These are phyloP conservation scores for Tetrax tetrax DNA, from an alignment of 2,113 vertebrate genomes.

Conservation along the genomic window DNA sequence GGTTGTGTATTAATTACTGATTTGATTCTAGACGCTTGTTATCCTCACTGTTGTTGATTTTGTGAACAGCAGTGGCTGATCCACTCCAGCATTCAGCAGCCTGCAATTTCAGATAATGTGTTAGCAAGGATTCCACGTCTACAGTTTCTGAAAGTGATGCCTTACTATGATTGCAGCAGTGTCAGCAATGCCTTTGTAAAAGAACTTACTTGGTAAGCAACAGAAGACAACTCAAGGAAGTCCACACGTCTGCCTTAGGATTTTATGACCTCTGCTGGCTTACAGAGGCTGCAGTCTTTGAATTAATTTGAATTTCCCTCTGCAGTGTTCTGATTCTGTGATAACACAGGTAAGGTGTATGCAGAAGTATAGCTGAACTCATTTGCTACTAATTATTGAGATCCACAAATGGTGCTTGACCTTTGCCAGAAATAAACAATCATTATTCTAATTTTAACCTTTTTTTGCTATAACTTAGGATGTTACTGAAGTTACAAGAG, in stretches of 20 bases:
- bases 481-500: background rate
- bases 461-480: background rate
- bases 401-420: background rate
- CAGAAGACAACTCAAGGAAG: background rate
- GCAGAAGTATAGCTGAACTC: background rate
- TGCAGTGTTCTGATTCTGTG: background rate
- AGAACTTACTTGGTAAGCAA: slow-evolving; percentile 7
- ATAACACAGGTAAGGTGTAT: background rate
- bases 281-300: background rate
- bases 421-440: background rate
- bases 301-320: background rate
- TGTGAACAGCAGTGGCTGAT: background rate
- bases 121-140: background rate
- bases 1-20: background rate
- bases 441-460: background rate
- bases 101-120: background rate
- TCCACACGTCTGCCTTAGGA: background rate
- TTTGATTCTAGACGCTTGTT: background rate
- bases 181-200: slow-evolving; percentile 12
- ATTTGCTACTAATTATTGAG: background rate
- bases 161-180: background rate
- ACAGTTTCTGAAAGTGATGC: slow-evolving; percentile 11
- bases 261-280: background rate
- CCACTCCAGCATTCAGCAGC: background rate
- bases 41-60: background rate